A percentile compares a stretch with the other conserved stretches of the same genome.
Conservation (phyloP, 2,797 vertebrate genomes). For the Poecilia velifera region DNA sequence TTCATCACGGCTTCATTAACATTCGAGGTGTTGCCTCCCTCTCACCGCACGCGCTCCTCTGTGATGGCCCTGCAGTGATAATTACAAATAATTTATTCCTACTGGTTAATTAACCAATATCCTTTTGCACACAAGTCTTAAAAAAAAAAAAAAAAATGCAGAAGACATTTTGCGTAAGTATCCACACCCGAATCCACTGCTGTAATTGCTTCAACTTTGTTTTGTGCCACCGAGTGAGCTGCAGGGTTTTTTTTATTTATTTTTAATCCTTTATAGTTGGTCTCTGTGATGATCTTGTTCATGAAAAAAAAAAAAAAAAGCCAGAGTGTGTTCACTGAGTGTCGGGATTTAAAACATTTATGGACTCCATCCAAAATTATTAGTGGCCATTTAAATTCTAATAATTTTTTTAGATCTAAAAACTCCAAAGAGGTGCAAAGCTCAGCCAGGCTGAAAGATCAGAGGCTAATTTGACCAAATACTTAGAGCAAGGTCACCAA, state of each 20-base stretch:
- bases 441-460: neutral
- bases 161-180: conserved; percentile 29
- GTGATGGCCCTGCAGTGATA: conserved; percentile 64
- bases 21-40: conserved; percentile 68
- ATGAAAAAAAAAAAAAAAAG: neutral
- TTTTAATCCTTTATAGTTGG: neutral
- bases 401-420: neutral
- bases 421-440: neutral
- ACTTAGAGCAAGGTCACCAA: neutral
- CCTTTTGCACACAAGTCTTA: conserved; percentile 33
- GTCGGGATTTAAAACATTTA: neutral
- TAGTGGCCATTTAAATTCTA: neutral
- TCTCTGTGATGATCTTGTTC: neutral
- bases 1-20: conserved; percentile 84
- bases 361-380: neutral
- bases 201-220: conserved; percentile 14
- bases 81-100: conserved; percentile 77
- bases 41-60: conserved; percentile 20
- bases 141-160: conserved; percentile 28
- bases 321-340: neutral
- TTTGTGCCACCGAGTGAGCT: neutral
- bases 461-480: neutral
- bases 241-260: neutral
- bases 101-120: conserved; percentile 67
- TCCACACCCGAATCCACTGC: conserved; percentile 5